phyloP scores from a whole-genome alignment of 2,113 vertebrate genomes.

The Nibea albiflora region DNA sequence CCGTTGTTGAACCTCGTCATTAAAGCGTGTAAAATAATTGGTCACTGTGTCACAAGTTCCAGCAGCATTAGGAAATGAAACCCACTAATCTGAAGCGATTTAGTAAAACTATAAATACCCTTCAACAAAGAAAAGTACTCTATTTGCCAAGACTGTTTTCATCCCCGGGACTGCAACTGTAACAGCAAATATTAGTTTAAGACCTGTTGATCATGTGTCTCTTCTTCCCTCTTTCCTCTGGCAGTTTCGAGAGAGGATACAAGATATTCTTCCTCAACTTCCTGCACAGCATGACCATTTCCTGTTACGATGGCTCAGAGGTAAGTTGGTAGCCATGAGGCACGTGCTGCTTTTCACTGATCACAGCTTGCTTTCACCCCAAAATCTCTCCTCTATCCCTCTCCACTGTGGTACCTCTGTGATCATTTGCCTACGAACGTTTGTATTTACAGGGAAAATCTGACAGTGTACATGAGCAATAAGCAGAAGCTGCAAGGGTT shows the following conservation, averaged over 20 bases:
- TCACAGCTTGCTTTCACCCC: neutral
- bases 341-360: neutral
- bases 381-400: neutral
- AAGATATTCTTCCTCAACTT: constrained; percentile 89
- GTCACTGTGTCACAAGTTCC: constrained; percentile 41
- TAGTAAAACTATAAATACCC: neutral
- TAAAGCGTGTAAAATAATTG: constrained; percentile 15
- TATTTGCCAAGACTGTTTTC: neutral
- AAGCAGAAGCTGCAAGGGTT: constrained; percentile 30
- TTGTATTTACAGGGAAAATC: neutral
- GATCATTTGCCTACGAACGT: neutral
- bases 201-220: neutral
- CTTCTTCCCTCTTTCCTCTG: neutral
- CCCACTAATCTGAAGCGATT: neutral
- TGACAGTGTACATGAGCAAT: neutral
- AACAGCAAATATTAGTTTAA: neutral
- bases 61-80: neutral
- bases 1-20: neutral
- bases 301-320: constrained; percentile 96
- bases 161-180: neutral
- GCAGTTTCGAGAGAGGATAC: constrained; percentile 90
- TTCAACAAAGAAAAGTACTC: neutral
- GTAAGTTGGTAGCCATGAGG: constrained; percentile 77
- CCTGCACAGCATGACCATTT: constrained; percentile 91
- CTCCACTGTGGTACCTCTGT: neutral